Percentiles rank a stretch among this genome's conserved stretches.
Conservation (phyloP, 2,888 invertebrate genomes). For the Nemurella pictetii region DNA sequence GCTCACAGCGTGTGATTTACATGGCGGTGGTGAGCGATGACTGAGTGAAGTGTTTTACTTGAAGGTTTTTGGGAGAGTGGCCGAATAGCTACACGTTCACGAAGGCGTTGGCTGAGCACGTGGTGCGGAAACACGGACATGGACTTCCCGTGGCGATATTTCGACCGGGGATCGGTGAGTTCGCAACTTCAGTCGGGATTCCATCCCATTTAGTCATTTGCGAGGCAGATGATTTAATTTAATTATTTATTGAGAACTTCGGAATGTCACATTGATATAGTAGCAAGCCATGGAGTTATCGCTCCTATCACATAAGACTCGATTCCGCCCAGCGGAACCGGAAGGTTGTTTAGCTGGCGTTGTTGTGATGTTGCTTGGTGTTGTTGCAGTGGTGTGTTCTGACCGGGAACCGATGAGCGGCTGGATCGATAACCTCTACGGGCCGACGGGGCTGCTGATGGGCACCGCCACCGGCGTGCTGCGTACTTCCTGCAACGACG, state of each 20-base stretch:
- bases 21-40: too few relatives aligned
- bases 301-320: neutral
- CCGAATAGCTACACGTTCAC: conserved; percentile 63
- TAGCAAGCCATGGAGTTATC: neutral
- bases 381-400: conserved; percentile 42
- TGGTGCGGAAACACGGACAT: conserved; percentile 52
- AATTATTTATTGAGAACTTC: too few relatives aligned
- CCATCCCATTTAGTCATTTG: too few relatives aligned
- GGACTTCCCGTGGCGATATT: conserved; percentile 57
- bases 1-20: too few relatives aligned
- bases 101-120: conserved; percentile 58
- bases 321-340: neutral
- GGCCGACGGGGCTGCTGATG: conserved; percentile 53
- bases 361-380: too few relatives aligned
- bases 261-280: too few relatives aligned
- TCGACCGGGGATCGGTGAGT: conserved; percentile 56
- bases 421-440: conserved; percentile 62
- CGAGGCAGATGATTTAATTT: too few relatives aligned
- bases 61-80: conserved; percentile 46
- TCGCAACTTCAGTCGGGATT: too few relatives aligned
- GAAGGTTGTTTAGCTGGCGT: too few relatives aligned
- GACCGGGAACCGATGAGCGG: conserved; percentile 51
- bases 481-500: conserved; percentile 56
- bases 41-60: too few relatives aligned
- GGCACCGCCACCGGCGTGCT: conserved; percentile 55